Evolutionary conservation across 2,113 vertebrate species (phyloP), one percentile per base, ranked within the genome.

Genomic region (Fregetta grallaria): DNA sequence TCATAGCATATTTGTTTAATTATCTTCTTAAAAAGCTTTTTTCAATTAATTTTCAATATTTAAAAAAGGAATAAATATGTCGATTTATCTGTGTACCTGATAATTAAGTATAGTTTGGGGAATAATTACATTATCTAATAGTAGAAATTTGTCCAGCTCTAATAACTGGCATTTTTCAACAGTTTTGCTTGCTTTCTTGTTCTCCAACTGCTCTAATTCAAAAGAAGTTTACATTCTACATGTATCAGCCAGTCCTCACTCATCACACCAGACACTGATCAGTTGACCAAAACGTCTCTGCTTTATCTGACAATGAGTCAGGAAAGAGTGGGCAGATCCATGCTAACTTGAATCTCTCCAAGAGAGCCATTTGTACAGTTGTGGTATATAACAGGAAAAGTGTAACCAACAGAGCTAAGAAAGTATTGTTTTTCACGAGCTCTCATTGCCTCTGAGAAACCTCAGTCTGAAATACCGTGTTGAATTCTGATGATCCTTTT

Each of bases 11-110:
- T 98, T 98, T 98, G 97, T 98, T 98, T 98, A 98, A 98, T 98
- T 98, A 98, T 97, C 96, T 90, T 93, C 91, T 98, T 98, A 96
- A 95, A 97, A 97, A 97, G 94, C 93, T 95, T 97, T 97, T 97
- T 97, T 98, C 97, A 98, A 97, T 98, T 98, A 98, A 98, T 98
- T 98, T 98, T 98, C 97, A 98, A 97, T 98, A 98, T 98, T 98
- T 98, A 96, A 97, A 98, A 97, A 95, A 97, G 86, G 86, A 97
- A 97, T 97, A 97, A 97, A 98, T 98, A 97, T 96, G 96, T 92
- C 87, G 32, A 96, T 97, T 98, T 98, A 97, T 97, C 96, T 90
- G 89, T 96, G 97, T 95, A 98, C 97, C 98, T 98, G 97, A 96
- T 98, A 97, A 98, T 98, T 98, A 98, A 98, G 92, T 97, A 96